Percentiles rank a stretch among this genome's conserved stretches.
phyloP scores from a whole-genome alignment of 2,888 invertebrate genomes.

The Callimorpha dominula region DNA sequence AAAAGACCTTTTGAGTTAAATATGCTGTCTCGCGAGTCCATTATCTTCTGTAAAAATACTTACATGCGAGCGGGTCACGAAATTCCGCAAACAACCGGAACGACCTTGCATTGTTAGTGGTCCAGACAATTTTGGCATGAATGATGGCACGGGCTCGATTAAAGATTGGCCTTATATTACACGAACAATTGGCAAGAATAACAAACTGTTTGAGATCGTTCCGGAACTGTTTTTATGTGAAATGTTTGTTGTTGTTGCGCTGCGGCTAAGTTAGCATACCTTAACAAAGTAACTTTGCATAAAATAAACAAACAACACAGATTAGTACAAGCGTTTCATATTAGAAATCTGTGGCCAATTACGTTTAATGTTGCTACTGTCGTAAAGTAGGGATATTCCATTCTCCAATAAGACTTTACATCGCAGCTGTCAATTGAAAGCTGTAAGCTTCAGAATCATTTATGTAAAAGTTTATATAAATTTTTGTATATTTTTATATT shows the following conservation, averaged over 20 bases:
- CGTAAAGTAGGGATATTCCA: constrained; percentile 11
- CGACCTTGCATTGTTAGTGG: constrained; percentile 73
- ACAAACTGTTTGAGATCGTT: constrained; percentile 24
- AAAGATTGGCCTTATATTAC: constrained; percentile 50
- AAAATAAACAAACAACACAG: constrained; percentile 56
- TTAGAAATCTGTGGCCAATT: constrained; percentile 33
- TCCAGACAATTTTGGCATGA: constrained; percentile 56
- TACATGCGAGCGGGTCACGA: constrained; percentile 51
- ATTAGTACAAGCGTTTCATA: constrained; percentile 40
- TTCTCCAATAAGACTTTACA: background rate
- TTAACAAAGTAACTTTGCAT: constrained; percentile 54
- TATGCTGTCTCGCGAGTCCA: constrained; percentile 23
- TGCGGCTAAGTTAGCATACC: constrained; percentile 53
- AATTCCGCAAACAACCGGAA: constrained; percentile 62
- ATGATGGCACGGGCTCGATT: constrained; percentile 55
- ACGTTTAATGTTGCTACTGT: constrained; percentile 19
- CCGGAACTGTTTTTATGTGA: constrained; percentile 34
- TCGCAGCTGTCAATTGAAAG: constrained; percentile 9
- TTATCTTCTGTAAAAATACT: constrained; percentile 37
- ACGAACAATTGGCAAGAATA: constrained; percentile 26
- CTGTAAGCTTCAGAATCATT: background rate
- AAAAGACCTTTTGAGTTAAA: constrained; percentile 39
- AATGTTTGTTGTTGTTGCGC: constrained; percentile 46
- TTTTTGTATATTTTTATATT: no score
- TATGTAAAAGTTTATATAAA: background rate